Evolutionary conservation across 2,797 vertebrate genomes (phyloP), one percentile per base, ranked within the genome.

Genomic region (Lacerta bilineata): DNA sequence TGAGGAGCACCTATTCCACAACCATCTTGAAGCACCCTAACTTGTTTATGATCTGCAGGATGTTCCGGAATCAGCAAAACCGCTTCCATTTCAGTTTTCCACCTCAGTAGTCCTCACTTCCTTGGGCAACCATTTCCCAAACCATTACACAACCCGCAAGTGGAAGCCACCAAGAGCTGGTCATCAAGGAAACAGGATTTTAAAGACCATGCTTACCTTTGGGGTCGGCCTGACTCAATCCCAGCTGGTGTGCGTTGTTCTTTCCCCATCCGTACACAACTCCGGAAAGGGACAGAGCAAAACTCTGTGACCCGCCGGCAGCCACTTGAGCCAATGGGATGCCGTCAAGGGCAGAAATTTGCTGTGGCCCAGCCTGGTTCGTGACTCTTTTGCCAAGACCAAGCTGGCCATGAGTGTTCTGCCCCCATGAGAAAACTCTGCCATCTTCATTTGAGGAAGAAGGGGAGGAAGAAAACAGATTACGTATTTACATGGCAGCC

Each of bases 201-300:
- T 27, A 84, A 77, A 25, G 29, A 20, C 33, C 8, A 25, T 7
- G 1, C 72, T 75, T 84, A 92, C 92, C 89, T 86, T 79, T 89
- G 41, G 69, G 36, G 9, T 69, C 8, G 5, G 36, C 29, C n/a
- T 33, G 84, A 36, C 55, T 81, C 71, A 94, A 85, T 9, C 92
- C 94, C 68, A 95, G 79, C 77, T 95, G 94, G 46, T 86, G 89
- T 0, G n/a, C 87, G 17, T 90, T 89, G 81, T 95, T 95, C 18
- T 80, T 91, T 88, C 94, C 94, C 93, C 93, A 95, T 43, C 88
- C 93, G 36, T 93, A 94, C 10, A 90, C 93, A 3, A 89, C 68
- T 64, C 94, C 94, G 15, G 82, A 88, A 77, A 90, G 83, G 8
- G 94, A 93, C 39, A 95, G 85, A 29, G 88, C 94, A 82, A 95